These are phyloP conservation scores for Agelas oroides DNA, from an alignment of 37 sponge, comb jelly and placozoan species.

Conservation along the genomic window DNA sequence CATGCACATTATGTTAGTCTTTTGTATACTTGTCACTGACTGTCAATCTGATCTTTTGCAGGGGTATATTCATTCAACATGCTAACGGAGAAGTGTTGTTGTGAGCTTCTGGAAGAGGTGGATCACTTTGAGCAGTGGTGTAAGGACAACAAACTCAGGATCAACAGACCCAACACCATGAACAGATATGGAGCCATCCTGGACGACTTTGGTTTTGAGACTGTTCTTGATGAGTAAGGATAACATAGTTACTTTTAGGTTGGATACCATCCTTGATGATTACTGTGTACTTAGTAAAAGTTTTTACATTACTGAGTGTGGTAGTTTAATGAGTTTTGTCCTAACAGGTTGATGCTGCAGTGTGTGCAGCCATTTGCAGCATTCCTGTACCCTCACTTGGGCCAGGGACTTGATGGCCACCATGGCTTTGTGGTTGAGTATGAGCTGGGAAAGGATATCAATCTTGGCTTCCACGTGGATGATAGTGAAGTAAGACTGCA, in stretches of 20 bases:
- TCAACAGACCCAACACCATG: conserved; percentile 43
- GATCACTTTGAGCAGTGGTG: conserved; percentile 28
- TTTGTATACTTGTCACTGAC: no score
- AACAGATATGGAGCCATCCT: conserved; percentile 45
- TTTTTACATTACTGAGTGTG: no score
- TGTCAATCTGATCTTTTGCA: no score
- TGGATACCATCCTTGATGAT: no score
- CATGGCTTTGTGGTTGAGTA: conserved; percentile 54
- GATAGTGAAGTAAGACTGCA: conserved; percentile 25
- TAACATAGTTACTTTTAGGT: background rate
- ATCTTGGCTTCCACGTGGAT: conserved; percentile 50
- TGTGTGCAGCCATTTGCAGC: conserved; percentile 11
- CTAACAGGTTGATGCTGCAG: background rate
- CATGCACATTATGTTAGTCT: no score
- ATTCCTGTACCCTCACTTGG: conserved; percentile 13
- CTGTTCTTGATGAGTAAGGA: conserved; percentile 18
- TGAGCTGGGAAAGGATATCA: conserved; percentile 39
- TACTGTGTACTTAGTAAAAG: background rate
- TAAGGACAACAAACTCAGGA: conserved; percentile 16
- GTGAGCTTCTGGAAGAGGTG: conserved; percentile 32
- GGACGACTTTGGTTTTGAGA: conserved; percentile 34
- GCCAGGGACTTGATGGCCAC: background rate
- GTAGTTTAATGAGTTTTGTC: no score
- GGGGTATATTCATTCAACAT: conserved; percentile 19
- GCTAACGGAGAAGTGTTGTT: conserved; percentile 2